Conservation (phyloP, 2,113 vertebrate genomes). For the Syrmaticus mikado region DNA sequence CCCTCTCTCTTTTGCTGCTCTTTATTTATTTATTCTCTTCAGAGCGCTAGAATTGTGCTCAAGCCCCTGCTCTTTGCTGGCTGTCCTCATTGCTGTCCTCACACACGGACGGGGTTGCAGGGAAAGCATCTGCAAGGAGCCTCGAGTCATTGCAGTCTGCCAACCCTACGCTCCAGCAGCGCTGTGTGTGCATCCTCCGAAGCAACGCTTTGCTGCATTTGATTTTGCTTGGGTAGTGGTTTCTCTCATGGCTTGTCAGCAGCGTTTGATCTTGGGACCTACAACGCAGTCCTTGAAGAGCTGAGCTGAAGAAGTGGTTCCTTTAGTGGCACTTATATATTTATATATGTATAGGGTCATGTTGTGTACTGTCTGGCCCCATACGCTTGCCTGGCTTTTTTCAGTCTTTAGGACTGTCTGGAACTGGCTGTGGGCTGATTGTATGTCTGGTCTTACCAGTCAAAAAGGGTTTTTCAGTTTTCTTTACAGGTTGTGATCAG, state of each 20-base stretch:
- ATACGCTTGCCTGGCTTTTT: neutral
- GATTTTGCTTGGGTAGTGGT: slow-evolving; percentile 17
- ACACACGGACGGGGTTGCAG: neutral
- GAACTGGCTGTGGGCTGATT: neutral
- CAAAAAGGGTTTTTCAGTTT: slow-evolving; percentile 33
- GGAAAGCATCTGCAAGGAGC: neutral
- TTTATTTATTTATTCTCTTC: slow-evolving; percentile 2
- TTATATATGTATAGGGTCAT: neutral
- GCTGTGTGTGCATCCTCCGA: neutral
- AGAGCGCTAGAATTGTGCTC: slow-evolving; percentile 54
- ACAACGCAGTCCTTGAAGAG: neutral
- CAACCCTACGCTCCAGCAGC: neutral
- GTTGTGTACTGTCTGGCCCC: neutral
- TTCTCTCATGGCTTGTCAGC: neutral
- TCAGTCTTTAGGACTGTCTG: neutral
- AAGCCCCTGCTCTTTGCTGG: neutral
- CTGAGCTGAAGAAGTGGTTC: neutral
- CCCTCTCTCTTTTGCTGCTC: neutral
- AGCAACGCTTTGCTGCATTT: neutral
- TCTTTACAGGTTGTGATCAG: slow-evolving; percentile 3
- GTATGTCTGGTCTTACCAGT: neutral
- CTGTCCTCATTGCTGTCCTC: neutral
- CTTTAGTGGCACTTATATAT: neutral
- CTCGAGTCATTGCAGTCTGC: neutral
- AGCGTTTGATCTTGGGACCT: neutral